A percentile compares a stretch with the other conserved stretches of the same genome.
Conservation (phyloP, 2,797 vertebrate genomes). For the Notoglanidium macrostoma region DNA sequence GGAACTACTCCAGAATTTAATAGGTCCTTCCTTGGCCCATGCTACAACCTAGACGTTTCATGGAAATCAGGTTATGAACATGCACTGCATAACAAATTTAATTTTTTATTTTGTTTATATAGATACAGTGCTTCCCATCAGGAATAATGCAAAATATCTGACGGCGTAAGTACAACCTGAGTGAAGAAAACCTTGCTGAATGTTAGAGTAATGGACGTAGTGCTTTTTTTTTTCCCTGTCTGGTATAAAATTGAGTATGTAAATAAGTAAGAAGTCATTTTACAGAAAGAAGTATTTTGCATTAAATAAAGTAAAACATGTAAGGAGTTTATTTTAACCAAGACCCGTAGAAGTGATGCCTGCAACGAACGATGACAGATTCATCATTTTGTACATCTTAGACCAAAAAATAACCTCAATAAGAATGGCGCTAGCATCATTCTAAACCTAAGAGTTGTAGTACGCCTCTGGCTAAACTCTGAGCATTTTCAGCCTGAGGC, state of each 20-base stretch:
- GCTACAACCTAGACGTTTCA: no score
- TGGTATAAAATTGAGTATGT: background rate
- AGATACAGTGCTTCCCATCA: background rate
- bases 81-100: background rate
- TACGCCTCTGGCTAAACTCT: conserved; percentile 31
- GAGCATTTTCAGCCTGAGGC: conserved; percentile 26
- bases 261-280: background rate
- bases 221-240: background rate
- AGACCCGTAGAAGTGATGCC: background rate
- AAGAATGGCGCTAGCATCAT: background rate
- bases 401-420: background rate
- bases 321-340: background rate
- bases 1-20: no score
- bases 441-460: background rate
- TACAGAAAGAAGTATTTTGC: background rate
- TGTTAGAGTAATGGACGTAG: background rate
- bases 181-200: background rate
- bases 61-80: background rate
- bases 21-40: no score
- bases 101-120: no score
- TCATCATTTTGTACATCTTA: background rate
- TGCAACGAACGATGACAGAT: background rate
- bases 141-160: background rate
- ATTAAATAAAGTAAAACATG: background rate
- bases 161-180: background rate